phyloP scores from a whole-genome alignment of 1,140 invertebrate species.

The Ceratosolen fusciceps region DNA sequence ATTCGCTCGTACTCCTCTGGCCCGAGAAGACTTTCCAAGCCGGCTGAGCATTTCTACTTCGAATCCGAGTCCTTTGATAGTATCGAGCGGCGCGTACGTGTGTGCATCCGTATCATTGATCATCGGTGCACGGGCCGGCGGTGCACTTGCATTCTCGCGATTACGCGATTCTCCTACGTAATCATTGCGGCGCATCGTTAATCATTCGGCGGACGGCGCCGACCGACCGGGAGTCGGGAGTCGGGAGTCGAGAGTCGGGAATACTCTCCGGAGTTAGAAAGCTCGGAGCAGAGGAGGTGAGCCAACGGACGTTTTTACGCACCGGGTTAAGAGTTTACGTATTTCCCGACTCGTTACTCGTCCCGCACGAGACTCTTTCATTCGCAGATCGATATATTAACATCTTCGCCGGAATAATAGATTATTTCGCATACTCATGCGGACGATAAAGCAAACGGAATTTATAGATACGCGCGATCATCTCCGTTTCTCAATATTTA shows the following conservation, averaged over 20 bases:
- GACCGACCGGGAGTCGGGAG: neutral
- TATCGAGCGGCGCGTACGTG: neutral
- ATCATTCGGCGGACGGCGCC: neutral
- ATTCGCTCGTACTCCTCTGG: neutral
- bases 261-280: conserved; percentile 21
- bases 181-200: neutral
- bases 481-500: no score
- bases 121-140: neutral
- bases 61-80: neutral
- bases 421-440: neutral
- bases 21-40: neutral
- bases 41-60: neutral
- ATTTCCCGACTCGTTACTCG: neutral
- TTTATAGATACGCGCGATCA: neutral
- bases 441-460: neutral
- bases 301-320: neutral
- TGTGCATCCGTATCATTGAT: conserved; percentile 10
- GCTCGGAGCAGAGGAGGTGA: neutral
- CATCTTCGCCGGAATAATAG: neutral
- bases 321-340: neutral
- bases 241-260: conserved; percentile 1
- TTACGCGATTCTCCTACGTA: neutral
- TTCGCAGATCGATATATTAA: neutral
- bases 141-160: conserved; percentile 10
- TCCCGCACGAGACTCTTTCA: no score